Evolutionary conservation across 2,113 vertebrate species (phyloP), one percentile per base, ranked within the genome.

Genomic region (Seriola quinqueradiata): DNA sequence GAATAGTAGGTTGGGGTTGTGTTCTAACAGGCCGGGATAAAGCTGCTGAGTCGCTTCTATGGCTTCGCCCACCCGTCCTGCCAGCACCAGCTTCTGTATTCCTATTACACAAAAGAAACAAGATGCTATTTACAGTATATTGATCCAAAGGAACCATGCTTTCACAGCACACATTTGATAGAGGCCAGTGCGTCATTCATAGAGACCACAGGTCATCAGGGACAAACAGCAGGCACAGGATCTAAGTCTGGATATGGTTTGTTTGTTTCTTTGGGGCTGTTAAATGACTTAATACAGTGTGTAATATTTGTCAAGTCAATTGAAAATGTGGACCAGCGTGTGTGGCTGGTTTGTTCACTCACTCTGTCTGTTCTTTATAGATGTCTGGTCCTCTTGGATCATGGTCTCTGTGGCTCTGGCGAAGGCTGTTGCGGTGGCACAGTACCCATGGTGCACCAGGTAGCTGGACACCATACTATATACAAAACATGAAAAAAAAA

Each of bases 311-410:
- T 19, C 25, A 23, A 63, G 12, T 50, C 4, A 65, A 42, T 36
- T 40, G 1, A 64, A 50, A 46, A 34, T 60, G n/a, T 70, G 32
- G 40, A 38, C 63, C 3, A 16, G 5, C 50, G 23, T 73, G 34
- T 48, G 44, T 0, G 9, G 48, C 61, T 60, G 59, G 0, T 65
- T 77, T 9, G 44, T 50, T 70, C 4, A 81, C 97, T 98, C 95
- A 99, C 98, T 98, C 96, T 99, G 98, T 93, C 98, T 96, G 82
- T 99, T 99, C 94, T 99, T 99, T 97, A 99, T 99, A 88, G 98
- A 99, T 64, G 95, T 93, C 95, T 97, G 98, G 90, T 99, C 98
- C 95, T 99, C 98, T 91, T 98, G 97, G 94, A 99, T 98, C 77
- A 96, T 95, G 78, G 97, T 99, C 91, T 99, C 98, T 79, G 98